Conservation (phyloP, 2,797 vertebrate genomes). For the Pseudopleuronectes americanus region DNA sequence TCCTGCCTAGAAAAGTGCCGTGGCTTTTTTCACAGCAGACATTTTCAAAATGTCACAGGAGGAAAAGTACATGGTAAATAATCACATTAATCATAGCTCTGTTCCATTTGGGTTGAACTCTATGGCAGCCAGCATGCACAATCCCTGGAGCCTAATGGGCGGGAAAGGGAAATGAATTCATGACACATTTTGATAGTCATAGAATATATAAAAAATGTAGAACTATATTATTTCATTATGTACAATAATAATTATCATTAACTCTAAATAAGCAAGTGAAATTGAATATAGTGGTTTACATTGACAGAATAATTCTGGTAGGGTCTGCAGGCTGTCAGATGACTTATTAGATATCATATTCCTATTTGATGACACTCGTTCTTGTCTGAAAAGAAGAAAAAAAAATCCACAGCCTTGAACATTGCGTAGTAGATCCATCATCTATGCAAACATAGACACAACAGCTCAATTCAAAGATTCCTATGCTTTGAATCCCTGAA, state of each 20-base stretch:
- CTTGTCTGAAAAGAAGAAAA: neutral
- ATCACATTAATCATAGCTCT: neutral
- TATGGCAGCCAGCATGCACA: neutral
- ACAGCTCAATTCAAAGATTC: neutral
- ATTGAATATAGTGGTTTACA: too few species aligned
- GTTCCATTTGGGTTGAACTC: neutral
- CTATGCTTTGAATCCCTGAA: neutral
- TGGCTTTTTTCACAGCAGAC: neutral
- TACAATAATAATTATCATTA: too few species aligned
- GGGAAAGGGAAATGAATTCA: neutral
- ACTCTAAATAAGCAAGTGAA: too few species aligned
- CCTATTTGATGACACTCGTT: neutral
- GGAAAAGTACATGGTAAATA: neutral
- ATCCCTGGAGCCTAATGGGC: neutral
- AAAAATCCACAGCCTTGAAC: neutral
- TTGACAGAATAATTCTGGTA: neutral
- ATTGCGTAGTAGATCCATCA: neutral
- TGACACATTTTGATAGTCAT: neutral
- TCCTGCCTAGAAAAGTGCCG: neutral
- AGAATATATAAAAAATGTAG: neutral
- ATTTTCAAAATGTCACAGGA: constrained; percentile 23
- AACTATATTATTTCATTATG: neutral
- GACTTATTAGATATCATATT: neutral
- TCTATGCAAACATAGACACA: neutral
- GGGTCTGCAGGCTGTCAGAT: neutral